Evolutionary conservation across 2,888 invertebrate species (phyloP), one percentile per base, ranked within the genome.

Genomic region (Andrena camellia): DNA sequence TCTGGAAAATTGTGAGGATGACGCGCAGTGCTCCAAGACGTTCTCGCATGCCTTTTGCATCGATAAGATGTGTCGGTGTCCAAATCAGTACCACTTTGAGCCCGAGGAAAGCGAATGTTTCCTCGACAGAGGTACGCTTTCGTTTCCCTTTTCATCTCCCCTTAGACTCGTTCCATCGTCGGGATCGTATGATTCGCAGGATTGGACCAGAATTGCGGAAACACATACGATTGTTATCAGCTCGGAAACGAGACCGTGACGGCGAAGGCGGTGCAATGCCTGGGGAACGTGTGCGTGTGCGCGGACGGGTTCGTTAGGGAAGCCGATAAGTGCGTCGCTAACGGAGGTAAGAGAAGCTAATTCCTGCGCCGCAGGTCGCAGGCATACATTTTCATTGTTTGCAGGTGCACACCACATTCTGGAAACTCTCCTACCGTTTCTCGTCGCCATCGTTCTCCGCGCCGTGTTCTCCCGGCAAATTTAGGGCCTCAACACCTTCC

Each of bases 211-310:
- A 10, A 29, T 1, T 92, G 92, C 72, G 70, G 31, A 0, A 67
- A 42, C 29, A 68, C 78, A 81, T 67, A 85, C 79, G 90, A 92
- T 17, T 92, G 91, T 70, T 89, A 86, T 26, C 90, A 91, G 42
- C 66, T 42, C 2, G 76, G 79, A 8, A 69, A 82, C 2, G 42
- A 52, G 5, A 70, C 70, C 6, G 66, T 26, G 13, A 31, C 67
- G 6, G 33, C 1, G 4, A 74, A 68, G 26, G 75, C 85, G 3
- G 20, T 90, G 57, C 57, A 6, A 10, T 92, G 92, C 59, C 0
- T 66, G 5, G 63, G 4, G 2, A 86, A 79, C 7, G 35, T 62
- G 23, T 92, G 92, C 74, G 73, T 42, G 1, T 92, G 92, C 42
- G 74, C 80, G 6, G 79, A 85, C 4, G 67, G 78, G 67, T 91